A percentile compares a stretch with the other conserved stretches of the same genome.
Evolutionary conservation across 2,113 vertebrate species (phyloP).

Genomic region (Chaetodon auriga): DNA sequence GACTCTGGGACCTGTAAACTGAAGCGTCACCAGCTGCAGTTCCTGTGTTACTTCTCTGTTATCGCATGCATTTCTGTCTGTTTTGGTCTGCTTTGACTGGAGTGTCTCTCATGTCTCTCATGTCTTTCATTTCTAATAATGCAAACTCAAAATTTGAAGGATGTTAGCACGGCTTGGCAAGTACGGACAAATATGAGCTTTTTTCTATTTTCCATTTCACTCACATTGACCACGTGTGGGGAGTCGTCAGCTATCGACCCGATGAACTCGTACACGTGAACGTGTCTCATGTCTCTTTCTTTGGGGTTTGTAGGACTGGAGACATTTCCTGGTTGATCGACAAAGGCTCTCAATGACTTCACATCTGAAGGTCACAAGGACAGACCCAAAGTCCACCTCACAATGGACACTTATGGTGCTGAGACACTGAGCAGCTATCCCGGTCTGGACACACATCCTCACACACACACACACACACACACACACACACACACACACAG

Average conservation of each 20-base stretch:
- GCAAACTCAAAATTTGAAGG: conserved; percentile 77
- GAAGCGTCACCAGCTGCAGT: neutral
- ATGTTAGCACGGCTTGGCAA: conserved; percentile 83
- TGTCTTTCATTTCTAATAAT: conserved; percentile 71
- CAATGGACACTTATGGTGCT: conserved; percentile 75
- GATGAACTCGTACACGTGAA: neutral
- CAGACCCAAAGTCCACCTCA: conserved; percentile 42
- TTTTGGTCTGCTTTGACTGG: conserved; percentile 9
- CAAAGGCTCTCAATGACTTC: conserved; percentile 84
- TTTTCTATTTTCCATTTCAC: conserved; percentile 25
- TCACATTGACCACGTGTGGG: neutral
- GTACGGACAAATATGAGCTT: conserved; percentile 68
- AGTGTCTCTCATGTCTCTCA: conserved; percentile 42
- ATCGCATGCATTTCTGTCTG: neutral
- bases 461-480: neutral
- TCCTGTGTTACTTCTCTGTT: neutral
- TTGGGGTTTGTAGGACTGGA: conserved; percentile 79
- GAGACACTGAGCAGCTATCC: conserved; percentile 76
- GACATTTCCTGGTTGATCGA: conserved; percentile 88
- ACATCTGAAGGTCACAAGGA: conserved; percentile 34
- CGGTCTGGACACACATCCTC: conserved; percentile 22
- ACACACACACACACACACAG: neutral
- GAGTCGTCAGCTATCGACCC: neutral
- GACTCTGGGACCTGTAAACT: neutral
- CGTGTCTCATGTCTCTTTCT: conserved; percentile 5